Evolutionary conservation across 2,797 vertebrate species (phyloP), one percentile per base, ranked within the genome.

Genomic region (Hypotaenidia philippensis): DNA sequence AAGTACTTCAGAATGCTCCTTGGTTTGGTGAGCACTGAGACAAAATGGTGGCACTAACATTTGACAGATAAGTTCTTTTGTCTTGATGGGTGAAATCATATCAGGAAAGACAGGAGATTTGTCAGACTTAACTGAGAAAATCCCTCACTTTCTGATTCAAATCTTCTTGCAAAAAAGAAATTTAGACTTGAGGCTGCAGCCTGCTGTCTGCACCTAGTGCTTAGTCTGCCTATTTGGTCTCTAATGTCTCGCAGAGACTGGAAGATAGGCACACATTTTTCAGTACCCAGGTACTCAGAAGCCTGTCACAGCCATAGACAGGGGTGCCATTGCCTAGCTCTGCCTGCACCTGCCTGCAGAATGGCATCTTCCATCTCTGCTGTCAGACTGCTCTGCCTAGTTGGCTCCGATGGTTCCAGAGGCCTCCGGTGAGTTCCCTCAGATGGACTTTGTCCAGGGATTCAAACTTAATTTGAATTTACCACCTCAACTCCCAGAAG

Each of bases 381-480:
- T 71, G 69, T 65, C 87, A 68, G 57, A 60, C 79, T 45, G 76
- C 79, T 71, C 61, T 52, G 50, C 55, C 65, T 26, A 55, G 50
- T 8, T 68, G 63, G 45, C 77, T 81, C 36, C 27, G 65, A 52
- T 1, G 2, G 23, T 52, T 86, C 59, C 55, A 34, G 45, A 19
- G 47, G 36, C 50, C 61, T 81, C 82, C 56, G 38, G 29, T 71
- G 82, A 81, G 25, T 95, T 93, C 40, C 70, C 32, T 40, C 70
- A 65, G 29, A 64, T 53, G 50, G 83, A 75, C 70, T 89, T 95
- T 79, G 57, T 68, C 76, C 74, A 69, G 79, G 71, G 70, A 90
- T 90, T 90, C 83, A 88, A 74, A 50, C 27, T 79, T 59, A n/a
- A 64, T 80, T 87, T 80, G 71, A 83, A 71, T 94, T 90, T 75